Conservation (phyloP, 2,888 invertebrate species). For the Platypus cylindrus region DNA sequence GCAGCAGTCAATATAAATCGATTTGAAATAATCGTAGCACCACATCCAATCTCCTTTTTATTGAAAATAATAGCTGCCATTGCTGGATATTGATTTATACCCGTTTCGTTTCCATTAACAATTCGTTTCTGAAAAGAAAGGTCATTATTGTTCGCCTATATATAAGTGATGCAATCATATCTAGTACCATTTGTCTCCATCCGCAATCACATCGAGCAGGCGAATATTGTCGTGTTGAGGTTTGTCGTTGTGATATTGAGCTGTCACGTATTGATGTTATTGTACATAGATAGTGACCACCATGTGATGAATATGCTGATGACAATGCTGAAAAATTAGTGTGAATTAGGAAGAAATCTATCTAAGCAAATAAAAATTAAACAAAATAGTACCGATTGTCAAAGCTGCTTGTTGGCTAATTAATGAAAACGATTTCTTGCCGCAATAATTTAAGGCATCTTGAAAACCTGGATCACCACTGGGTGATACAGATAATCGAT, state of each 20-base stretch:
- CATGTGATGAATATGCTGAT: conserved; percentile 24
- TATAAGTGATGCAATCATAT: background rate
- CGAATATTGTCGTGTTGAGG: conserved; percentile 15
- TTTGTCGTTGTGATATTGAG: conserved; percentile 2
- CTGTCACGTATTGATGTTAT: conserved; percentile 23
- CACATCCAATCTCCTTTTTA: conserved; percentile 35
- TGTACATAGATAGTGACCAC: conserved; percentile 41
- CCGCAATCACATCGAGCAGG: conserved; percentile 49
- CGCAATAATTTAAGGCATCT: conserved; percentile 38
- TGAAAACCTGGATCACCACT: conserved; percentile 37
- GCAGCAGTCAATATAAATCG: conserved; percentile 42
- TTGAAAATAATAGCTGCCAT: conserved; percentile 44
- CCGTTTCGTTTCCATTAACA: conserved; percentile 41
- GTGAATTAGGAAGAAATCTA: background rate
- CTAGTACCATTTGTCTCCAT: conserved; percentile 32
- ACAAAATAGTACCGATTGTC: conserved; percentile 22
- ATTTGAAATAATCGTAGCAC: conserved; percentile 39
- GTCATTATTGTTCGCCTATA: background rate
- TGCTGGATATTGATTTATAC: conserved; percentile 45
- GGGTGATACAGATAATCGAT: conserved; percentile 39
- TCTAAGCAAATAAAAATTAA: background rate
- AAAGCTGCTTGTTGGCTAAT: conserved; percentile 24
- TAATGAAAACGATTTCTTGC: conserved; percentile 30
- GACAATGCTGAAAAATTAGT: conserved; percentile 22
- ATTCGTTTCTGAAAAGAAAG: conserved; percentile 22